Base-by-base conservation (phyloP, 1,140 invertebrate species). In the Leptinotarsa defecta region DNA sequence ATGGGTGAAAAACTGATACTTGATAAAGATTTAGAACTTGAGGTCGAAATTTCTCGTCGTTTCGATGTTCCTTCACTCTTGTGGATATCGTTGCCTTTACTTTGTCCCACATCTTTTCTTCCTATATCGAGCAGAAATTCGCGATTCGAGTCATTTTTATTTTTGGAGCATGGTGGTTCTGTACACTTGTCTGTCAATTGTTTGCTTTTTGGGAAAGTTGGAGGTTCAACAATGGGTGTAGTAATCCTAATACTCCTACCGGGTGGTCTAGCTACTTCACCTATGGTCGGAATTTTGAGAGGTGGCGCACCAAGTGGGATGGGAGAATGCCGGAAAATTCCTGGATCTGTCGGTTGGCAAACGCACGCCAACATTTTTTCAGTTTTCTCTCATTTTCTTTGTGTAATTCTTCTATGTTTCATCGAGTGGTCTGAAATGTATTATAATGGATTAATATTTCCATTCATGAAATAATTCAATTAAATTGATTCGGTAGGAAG, bases 321-420 rank as follows among this genome's bases (percentile, higher is more conserved):
- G 17, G 83, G 83, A 34, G 83, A 82, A 68, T 80, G 81, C 74
- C 83, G 75, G 77, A 85, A 84, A 43, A 84, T 80, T 48, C 78
- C 78, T 62, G 83, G 78, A 68, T 90, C 89, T 74, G 87, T 86
- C 71, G 89, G 89, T 83, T 90, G 89, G 84, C 89, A 90, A 76
- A 90, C 89, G 85, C 89, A 90, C 79, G 89, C 88, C 86, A 90
- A 84, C 89, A 90, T 90, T 71, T 71, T 84, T 65, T 73, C 72
- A 65, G 17, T 57, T n/a, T n/a, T 57, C 52, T 5, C 15, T 57
- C 52, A 57, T 57, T 57, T 57, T 57, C 52, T 57, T 8, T 57
- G 17, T 19, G 52, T 8, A 19, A 17, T n/a, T 57, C 52, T 57
- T 15, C 15, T 57, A 57, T 15, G 15, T 57, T 57, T 57, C 52